Evolutionary conservation across 1,140 invertebrate genomes (phyloP).

Genomic region (Nymphalis io): DNA sequence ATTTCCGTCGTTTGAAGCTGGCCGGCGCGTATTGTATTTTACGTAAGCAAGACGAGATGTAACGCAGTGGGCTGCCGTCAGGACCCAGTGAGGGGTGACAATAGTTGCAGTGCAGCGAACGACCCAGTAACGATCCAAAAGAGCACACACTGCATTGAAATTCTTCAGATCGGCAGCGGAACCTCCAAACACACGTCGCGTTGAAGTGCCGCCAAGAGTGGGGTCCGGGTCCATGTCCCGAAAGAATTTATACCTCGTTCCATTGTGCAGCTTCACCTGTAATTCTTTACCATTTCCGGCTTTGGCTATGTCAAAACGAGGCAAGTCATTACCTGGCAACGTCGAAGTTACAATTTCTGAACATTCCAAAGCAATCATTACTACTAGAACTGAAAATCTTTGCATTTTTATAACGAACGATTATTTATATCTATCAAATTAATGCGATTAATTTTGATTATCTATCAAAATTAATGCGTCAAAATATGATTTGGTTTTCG

Average conservation of each 20-base stretch:
- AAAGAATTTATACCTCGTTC: slow-evolving; percentile 20
- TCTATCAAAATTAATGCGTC: slow-evolving; percentile 8
- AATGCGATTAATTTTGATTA: no score
- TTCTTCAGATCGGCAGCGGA: slow-evolving; percentile 36
- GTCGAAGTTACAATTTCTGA: neutral
- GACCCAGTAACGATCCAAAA: slow-evolving; percentile 55
- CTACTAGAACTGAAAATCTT: neutral
- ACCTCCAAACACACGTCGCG: slow-evolving; percentile 62
- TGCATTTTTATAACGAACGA: neutral
- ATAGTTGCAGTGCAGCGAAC: slow-evolving; percentile 58
- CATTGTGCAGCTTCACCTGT: neutral
- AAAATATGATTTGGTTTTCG: neutral
- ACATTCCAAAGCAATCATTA: neutral
- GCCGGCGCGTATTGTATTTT: slow-evolving; percentile 57
- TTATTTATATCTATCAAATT: slow-evolving; percentile 3
- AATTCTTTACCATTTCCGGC: no score
- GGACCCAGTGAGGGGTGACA: slow-evolving; percentile 54
- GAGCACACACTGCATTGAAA: slow-evolving; percentile 49
- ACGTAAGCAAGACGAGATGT: slow-evolving; percentile 52
- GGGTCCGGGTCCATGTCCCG: slow-evolving; percentile 26
- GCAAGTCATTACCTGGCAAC: neutral
- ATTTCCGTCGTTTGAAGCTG: slow-evolving; percentile 46
- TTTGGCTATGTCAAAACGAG: neutral
- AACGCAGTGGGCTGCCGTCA: slow-evolving; percentile 68
- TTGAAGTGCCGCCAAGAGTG: neutral